Base-by-base conservation (phyloP, 2,888 invertebrate species). In the Cryptops parisi region DNA sequence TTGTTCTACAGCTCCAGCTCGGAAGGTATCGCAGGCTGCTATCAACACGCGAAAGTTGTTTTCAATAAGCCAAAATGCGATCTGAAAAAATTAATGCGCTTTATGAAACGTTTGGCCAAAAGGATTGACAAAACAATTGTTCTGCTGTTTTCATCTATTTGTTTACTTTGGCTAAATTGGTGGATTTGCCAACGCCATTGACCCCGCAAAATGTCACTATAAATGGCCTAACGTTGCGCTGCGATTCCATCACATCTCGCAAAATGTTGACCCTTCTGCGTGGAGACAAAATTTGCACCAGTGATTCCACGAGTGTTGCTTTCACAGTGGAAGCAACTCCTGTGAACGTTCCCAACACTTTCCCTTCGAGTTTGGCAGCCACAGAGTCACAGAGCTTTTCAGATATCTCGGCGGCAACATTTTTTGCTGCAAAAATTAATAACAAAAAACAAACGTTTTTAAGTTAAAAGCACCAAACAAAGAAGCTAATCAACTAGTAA, bases 1-100 rank as follows among this genome's bases (percentile, higher is more conserved):
- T 68, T 98, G 98, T 68, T 98, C 98, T 0, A 98, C 98, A 23
- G 98, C 98, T 55, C 98, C 98, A 1, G 98, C 97, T 62, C 97
- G 79, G 76, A 98, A 98, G 41, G 98, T 98, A 73, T 98, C 98
- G 68, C 98, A 97, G 21, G 98, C 98, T 5, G 98, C 98, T 58
- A 98, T 96, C 64, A 98, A 72, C 33, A 98, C 98, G 33, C 84
- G 81, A 68, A 93, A 79, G 63, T 88, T 85, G 70, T 99, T 99
- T 72, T 98, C 97, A 58, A 97, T 88, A 62, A 98, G 74, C 98
- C 98, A 99, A 73, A 98, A 98, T 64, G 94, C 91, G 61, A 98
- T 94, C 79, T 76, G 58, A 27, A 58, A 55, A 17, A 33, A 22
- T n/a, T n/a, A n/a, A n/a, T 33, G 9, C 12, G 43, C 43, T 12